Conservation (phyloP, 1,140 invertebrate genomes). For the Apis laboriosa region DNA sequence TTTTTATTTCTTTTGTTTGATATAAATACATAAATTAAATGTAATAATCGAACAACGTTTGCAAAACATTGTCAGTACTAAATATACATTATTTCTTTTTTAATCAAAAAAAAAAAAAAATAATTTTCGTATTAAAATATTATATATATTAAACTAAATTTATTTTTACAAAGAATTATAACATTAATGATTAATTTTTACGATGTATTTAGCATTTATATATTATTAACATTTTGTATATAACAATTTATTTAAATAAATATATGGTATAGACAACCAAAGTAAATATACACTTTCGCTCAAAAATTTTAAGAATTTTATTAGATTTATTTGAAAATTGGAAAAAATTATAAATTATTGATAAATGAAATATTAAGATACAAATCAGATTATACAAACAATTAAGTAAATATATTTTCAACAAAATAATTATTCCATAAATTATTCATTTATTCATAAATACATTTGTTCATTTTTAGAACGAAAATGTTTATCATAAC, state of each 20-base stretch:
- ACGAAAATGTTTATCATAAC: slow-evolving; percentile 1
- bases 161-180: slow-evolving; percentile 10
- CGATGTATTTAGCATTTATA: not conserved
- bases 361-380: not conserved
- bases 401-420: slow-evolving; percentile 28
- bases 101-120: not conserved
- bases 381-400: not conserved
- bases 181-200: not conserved
- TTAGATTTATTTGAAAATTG: too few species aligned
- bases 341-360: too few species aligned
- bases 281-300: too few species aligned
- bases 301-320: too few species aligned
- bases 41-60: too few species aligned
- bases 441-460: slow-evolving; percentile 23
- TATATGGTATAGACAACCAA: not conserved
- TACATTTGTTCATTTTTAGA: slow-evolving; percentile 29
- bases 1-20: too few species aligned
- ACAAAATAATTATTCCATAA: slow-evolving; percentile 6
- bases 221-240: not conserved
- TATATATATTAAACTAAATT: slow-evolving; percentile 1
- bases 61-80: not conserved
- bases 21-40: too few species aligned
- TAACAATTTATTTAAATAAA: not conserved
- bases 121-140: not conserved
- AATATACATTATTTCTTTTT: not conserved